Conservation (phyloP, 2,113 vertebrate species). For the Gadus macrocephalus region DNA sequence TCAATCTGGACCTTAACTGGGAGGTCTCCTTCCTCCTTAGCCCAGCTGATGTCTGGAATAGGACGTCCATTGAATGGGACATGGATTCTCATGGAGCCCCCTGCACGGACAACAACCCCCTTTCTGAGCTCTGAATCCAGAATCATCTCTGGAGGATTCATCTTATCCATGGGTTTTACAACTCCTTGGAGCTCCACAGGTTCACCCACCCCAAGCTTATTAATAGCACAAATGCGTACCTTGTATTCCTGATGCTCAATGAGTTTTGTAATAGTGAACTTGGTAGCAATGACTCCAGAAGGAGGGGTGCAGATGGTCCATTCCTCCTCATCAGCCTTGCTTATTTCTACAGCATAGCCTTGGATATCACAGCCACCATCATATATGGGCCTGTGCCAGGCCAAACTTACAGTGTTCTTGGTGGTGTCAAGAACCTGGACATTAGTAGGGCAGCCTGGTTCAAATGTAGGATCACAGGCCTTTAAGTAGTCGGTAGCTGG, state of each 20-base stretch:
- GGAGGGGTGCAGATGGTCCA: conserved; percentile 90
- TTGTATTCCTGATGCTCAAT: conserved; percentile 95
- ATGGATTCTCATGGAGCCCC: conserved; percentile 86
- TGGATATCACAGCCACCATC: conserved; percentile 95
- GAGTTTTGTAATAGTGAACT: conserved; percentile 88
- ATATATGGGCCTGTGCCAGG: conserved; percentile 94
- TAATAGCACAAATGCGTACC: conserved; percentile 88
- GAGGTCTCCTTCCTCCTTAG: conserved; percentile 88
- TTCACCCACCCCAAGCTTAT: conserved; percentile 92
- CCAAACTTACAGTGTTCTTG: conserved; percentile 81
- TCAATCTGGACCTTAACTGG: conserved; percentile 88
- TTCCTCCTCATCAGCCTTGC: conserved; percentile 95
- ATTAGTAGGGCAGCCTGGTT: conserved; percentile 90
- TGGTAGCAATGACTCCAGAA: conserved; percentile 80
- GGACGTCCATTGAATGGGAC: conserved; percentile 94
- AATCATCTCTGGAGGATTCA: conserved; percentile 90
- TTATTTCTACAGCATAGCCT: conserved; percentile 91
- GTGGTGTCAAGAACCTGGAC: conserved; percentile 82
- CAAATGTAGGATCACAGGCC: conserved; percentile 93
- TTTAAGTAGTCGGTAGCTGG: conserved; percentile 84
- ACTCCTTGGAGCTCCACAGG: conserved; percentile 81
- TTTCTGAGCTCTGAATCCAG: conserved; percentile 93
- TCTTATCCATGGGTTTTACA: conserved; percentile 89
- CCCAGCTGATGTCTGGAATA: conserved; percentile 88
- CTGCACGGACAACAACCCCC: conserved; percentile 90